These are phyloP conservation scores for Tridacna crocea DNA, from an alignment of 2,888 invertebrate species.

Conservation along the genomic window DNA sequence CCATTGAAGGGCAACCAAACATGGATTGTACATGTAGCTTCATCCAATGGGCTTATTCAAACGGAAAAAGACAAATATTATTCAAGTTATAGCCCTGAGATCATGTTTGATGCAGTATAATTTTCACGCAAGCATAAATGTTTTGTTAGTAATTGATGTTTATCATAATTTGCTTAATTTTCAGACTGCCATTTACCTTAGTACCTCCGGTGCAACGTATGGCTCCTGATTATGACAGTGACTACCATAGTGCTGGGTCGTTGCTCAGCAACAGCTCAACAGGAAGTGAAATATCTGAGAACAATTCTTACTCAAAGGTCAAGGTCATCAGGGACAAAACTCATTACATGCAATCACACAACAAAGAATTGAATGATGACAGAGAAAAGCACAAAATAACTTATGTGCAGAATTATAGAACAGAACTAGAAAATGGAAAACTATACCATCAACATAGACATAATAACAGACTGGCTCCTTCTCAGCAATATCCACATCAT, in stretches of 20 bases:
- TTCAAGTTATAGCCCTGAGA: too few relatives aligned
- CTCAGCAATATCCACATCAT: not conserved
- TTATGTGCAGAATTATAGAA: not conserved
- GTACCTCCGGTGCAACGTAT: slow-evolving; percentile 1
- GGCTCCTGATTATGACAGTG: slow-evolving; percentile 2
- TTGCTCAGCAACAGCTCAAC: slow-evolving; percentile 3
- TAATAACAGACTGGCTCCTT: not conserved
- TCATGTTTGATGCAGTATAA: too few relatives aligned
- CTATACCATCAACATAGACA: not conserved
- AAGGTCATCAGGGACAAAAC: not conserved
- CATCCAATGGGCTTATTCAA: too few relatives aligned
- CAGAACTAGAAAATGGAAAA: not conserved
- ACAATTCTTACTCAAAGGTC: not conserved
- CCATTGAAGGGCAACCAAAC: too few relatives aligned
- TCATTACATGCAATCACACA: not conserved
- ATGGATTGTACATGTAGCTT: too few relatives aligned
- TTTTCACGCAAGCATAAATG: too few relatives aligned
- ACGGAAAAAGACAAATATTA: too few relatives aligned
- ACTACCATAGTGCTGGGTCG: slow-evolving; percentile 8
- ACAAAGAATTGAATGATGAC: not conserved
- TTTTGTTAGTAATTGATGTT: too few relatives aligned
- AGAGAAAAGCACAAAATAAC: not conserved
- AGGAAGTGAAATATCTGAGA: not conserved
- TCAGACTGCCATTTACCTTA: not conserved
- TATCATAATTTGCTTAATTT: not conserved